Evolutionary conservation across 2,113 vertebrate genomes (phyloP).

Genomic region (Chaenocephalus aceratus): DNA sequence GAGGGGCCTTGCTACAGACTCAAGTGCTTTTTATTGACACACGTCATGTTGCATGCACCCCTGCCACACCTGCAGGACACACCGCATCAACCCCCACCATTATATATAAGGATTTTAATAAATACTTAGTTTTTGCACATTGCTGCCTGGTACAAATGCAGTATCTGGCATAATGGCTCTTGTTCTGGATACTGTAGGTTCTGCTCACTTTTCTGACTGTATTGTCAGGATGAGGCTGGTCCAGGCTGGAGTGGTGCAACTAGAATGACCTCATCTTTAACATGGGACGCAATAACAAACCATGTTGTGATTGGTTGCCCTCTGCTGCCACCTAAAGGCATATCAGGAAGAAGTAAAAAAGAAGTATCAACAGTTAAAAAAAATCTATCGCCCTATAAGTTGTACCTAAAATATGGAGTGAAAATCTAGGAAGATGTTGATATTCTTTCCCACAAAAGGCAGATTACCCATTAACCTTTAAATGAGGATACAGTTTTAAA

Average conservation of each 20-base stretch:
- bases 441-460: neutral
- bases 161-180: slow-evolving; percentile 29
- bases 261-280: slow-evolving; percentile 76
- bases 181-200: slow-evolving; percentile 33
- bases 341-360: neutral
- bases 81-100: neutral
- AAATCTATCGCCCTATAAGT: too few relatives aligned
- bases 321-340: slow-evolving; percentile 71
- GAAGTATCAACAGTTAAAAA: neutral
- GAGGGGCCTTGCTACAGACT: neutral
- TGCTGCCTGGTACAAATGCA: slow-evolving; percentile 26
- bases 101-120: slow-evolving; percentile 27
- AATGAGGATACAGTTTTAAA: neutral
- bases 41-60: neutral
- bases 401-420: neutral
- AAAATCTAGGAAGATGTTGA: neutral
- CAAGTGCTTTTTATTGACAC: slow-evolving; percentile 23
- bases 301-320: slow-evolving; percentile 21
- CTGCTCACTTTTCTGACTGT: slow-evolving; percentile 21
- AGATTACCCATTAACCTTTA: neutral
- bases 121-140: slow-evolving; percentile 24
- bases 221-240: slow-evolving; percentile 43
- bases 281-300: slow-evolving; percentile 57
- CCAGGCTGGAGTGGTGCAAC: slow-evolving; percentile 66
- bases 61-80: neutral